A percentile compares a stretch with the other conserved stretches of the same genome.
Evolutionary conservation across 2,113 vertebrate genomes (phyloP).

Genomic region (Xenopus laevis): DNA sequence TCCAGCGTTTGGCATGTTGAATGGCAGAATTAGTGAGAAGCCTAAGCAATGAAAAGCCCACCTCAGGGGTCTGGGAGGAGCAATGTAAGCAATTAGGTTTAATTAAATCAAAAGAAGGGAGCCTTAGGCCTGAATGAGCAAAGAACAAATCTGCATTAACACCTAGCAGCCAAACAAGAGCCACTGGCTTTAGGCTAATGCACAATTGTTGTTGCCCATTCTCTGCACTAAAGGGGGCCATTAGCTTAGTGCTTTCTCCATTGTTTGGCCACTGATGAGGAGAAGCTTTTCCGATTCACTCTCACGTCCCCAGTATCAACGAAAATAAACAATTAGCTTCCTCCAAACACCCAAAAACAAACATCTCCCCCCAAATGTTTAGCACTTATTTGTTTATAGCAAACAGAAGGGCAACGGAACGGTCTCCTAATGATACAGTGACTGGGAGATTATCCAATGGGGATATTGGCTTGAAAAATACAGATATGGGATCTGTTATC

Average conservation of each 20-base stretch:
- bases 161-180: slow-evolving; percentile 76
- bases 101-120: slow-evolving; percentile 92
- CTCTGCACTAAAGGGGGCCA: slow-evolving; percentile 75
- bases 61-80: slow-evolving; percentile 77
- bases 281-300: slow-evolving; percentile 66
- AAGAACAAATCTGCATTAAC: slow-evolving; percentile 82
- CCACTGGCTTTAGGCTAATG: slow-evolving; percentile 67
- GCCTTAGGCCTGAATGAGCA: slow-evolving; percentile 76
- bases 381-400: slow-evolving; percentile 53
- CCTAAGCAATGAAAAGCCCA: slow-evolving; percentile 80
- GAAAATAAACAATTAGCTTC: slow-evolving; percentile 70
- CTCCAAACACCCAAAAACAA: slow-evolving; percentile 64
- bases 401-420: slow-evolving; percentile 8
- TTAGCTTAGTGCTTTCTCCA: slow-evolving; percentile 77
- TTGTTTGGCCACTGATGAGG: slow-evolving; percentile 74
- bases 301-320: slow-evolving; percentile 65
- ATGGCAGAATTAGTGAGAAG: slow-evolving; percentile 75
- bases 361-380: slow-evolving; percentile 54
- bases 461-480: no score
- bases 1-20: slow-evolving; percentile 71
- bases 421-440: no score
- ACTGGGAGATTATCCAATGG: no score
- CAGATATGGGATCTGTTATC: no score
- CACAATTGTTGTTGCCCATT: slow-evolving; percentile 72
- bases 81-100: slow-evolving; percentile 90